phyloP scores from a whole-genome alignment of 2,113 vertebrate genomes.

The Nyctereutes procyonoides region DNA sequence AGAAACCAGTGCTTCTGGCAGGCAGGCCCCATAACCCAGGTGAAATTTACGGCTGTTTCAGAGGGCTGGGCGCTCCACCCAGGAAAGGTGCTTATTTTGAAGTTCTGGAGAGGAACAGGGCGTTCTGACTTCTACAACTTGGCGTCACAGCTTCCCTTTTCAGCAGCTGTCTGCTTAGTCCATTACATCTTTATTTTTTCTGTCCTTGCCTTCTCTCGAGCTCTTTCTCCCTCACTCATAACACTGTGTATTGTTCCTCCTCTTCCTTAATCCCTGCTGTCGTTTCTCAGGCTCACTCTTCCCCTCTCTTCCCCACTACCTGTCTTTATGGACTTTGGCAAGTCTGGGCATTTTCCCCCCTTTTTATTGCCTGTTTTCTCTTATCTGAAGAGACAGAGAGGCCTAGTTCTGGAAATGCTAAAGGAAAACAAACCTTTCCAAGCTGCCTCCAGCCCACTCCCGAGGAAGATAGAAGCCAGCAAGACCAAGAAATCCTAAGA shows the following conservation, averaged over 20 bases:
- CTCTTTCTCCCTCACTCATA: not conserved
- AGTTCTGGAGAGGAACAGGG: constrained; percentile 67
- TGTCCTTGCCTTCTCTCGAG: not conserved
- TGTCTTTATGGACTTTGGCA: constrained; percentile 21
- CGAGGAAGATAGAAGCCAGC: not conserved
- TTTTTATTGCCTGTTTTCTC: constrained; percentile 12
- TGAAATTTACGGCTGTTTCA: not conserved
- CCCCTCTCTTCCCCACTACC: constrained; percentile 9
- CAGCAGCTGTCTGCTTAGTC: constrained; percentile 21
- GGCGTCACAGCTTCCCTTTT: constrained; percentile 55
- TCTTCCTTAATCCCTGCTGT: not conserved
- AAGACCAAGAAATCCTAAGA: constrained; percentile 3
- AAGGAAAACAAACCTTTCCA: constrained; percentile 38
- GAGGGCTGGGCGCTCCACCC: not conserved
- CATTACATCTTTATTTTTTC: constrained; percentile 17
- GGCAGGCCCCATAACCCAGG: not conserved
- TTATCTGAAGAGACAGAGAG: constrained; percentile 25
- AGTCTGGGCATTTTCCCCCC: not conserved
- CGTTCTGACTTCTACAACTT: constrained; percentile 58
- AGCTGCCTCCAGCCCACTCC: constrained; percentile 4
- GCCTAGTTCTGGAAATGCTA: constrained; percentile 30
- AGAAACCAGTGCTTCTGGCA: not conserved
- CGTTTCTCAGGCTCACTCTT: not conserved
- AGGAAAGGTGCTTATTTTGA: constrained; percentile 69
- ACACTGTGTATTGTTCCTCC: not conserved